Evolutionary conservation across 2,113 vertebrate species (phyloP).

Genomic region (Proterorhinus semilunaris): DNA sequence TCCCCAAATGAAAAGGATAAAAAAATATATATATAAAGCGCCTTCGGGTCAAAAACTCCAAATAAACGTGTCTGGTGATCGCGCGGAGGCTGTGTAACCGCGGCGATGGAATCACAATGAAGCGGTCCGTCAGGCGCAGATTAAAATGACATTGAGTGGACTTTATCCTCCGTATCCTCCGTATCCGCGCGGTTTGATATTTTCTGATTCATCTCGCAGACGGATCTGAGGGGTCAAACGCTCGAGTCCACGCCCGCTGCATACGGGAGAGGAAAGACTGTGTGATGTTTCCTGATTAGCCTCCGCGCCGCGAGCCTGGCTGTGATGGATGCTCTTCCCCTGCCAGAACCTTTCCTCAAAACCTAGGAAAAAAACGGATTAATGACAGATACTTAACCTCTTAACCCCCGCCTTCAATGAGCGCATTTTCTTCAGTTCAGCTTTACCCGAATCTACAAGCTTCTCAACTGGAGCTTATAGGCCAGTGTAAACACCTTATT

Average conservation of each 20-base stretch:
- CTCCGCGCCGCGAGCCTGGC: background rate
- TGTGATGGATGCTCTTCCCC: background rate
- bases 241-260: constrained; percentile 3
- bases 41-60: background rate
- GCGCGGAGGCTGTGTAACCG: background rate
- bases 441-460: no score
- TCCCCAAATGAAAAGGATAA: background rate
- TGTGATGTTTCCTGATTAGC: background rate
- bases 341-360: no score
- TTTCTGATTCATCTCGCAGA: constrained; percentile 29
- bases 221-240: constrained; percentile 32
- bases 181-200: constrained; percentile 18
- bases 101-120: constrained; percentile 4
- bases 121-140: background rate
- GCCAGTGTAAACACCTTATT: no score
- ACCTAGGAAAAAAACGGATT: no score
- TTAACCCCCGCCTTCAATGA: no score
- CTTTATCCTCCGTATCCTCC: constrained; percentile 7
- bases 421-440: no score
- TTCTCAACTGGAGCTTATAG: no score
- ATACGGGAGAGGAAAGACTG: background rate
- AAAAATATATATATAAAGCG: no score
- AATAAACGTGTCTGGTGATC: background rate
- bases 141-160: background rate
- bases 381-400: no score